A percentile compares a stretch with the other conserved stretches of the same genome.
These are phyloP conservation scores for Diachrysia chrysitis DNA, from an alignment of 2,888 invertebrate species.

Conservation along the genomic window DNA sequence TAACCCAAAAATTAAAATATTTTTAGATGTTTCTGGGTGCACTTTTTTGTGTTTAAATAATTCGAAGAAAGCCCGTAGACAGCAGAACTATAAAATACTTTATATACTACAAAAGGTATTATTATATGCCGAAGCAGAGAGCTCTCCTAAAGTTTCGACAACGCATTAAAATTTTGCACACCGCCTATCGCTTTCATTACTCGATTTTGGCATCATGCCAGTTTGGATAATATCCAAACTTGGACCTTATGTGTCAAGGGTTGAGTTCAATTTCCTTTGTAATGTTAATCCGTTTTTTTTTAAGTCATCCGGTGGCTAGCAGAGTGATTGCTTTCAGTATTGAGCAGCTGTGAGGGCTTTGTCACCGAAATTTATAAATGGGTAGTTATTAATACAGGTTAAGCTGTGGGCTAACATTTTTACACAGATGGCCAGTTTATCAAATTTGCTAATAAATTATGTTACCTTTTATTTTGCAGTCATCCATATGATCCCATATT, in stretches of 20 bases:
- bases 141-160: conserved; percentile 58
- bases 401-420: conserved; percentile 21
- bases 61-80: too few species aligned
- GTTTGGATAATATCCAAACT: conserved; percentile 42
- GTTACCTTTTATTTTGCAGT: background rate
- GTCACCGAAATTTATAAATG: conserved; percentile 53
- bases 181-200: conserved; percentile 62
- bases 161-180: conserved; percentile 65
- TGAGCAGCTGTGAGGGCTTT: conserved; percentile 58
- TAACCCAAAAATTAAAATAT: too few species aligned
- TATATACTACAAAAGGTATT: conserved; percentile 27
- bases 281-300: conserved; percentile 41
- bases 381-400: conserved; percentile 47
- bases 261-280: conserved; percentile 51
- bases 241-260: conserved; percentile 44
- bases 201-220: conserved; percentile 62
- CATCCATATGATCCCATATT: too few species aligned
- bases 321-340: conserved; percentile 64
- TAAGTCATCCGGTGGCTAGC: conserved; percentile 37
- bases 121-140: conserved; percentile 24
- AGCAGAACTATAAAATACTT: conserved; percentile 17
- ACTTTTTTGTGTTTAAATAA: too few species aligned
- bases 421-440: conserved; percentile 16
- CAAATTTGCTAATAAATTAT: background rate
- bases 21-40: too few species aligned